Percentiles rank a stretch among this genome's conserved stretches.
phyloP scores from a whole-genome alignment of 2,797 vertebrate species.

The Chromobotia macracanthus region DNA sequence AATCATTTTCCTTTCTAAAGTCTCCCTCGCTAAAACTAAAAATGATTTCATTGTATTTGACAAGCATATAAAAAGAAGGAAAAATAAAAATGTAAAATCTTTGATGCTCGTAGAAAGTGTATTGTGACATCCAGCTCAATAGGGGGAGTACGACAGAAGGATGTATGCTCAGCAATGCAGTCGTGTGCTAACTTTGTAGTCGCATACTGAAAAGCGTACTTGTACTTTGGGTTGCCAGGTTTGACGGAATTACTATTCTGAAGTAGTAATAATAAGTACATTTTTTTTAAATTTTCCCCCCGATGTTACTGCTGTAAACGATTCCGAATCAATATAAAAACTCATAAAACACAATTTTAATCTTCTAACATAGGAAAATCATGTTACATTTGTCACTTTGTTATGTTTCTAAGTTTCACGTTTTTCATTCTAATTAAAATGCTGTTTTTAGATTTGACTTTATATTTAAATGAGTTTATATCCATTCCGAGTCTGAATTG shows the following conservation, averaged over 20 bases:
- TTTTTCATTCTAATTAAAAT: neutral
- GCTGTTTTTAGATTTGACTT: neutral
- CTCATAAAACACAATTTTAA: neutral
- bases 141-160: constrained; percentile 21
- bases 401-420: neutral
- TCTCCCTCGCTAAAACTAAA: neutral
- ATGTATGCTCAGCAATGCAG: neutral
- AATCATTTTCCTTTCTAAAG: too few relatives aligned
- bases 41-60: neutral
- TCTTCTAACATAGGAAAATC: neutral
- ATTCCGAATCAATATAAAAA: neutral
- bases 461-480: neutral
- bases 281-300: neutral
- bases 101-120: neutral
- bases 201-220: neutral
- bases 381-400: neutral
- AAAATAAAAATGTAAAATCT: neutral
- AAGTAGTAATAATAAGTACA: neutral
- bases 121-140: constrained; percentile 43
- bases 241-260: neutral
- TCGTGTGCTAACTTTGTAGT: neutral
- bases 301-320: neutral
- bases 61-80: neutral
- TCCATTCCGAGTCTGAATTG: neutral
- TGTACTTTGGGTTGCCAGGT: constrained; percentile 31